Conservation (phyloP, 2,113 vertebrate species). For the Furnarius figulus region DNA sequence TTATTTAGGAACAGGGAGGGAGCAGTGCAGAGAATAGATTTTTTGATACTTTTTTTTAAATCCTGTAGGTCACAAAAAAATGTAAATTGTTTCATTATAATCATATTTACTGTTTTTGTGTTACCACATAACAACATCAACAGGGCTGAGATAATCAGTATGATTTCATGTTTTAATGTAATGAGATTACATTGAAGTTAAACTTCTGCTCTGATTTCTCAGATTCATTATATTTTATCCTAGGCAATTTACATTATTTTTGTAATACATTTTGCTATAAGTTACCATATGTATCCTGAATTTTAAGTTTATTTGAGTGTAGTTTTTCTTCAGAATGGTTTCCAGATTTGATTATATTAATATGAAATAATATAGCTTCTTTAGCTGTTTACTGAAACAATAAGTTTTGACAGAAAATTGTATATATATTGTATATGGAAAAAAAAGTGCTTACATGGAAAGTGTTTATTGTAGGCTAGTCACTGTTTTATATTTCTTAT, state of each 20-base stretch:
- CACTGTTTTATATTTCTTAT: not conserved
- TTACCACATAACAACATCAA: not conserved
- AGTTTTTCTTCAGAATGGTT: not conserved
- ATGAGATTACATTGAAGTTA: conserved; percentile 2
- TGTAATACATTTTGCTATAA: not conserved
- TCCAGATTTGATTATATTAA: not conserved
- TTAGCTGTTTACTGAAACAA: not conserved
- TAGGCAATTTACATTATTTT: not conserved
- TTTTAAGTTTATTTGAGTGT: not conserved
- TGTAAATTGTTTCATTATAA: not conserved
- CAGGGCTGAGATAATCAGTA: not conserved
- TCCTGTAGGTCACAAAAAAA: not conserved
- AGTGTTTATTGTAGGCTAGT: not conserved
- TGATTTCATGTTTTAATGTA: conserved; percentile 32
- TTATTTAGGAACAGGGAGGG: not conserved
- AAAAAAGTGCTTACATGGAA: not conserved
- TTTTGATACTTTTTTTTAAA: not conserved
- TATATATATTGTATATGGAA: not conserved
- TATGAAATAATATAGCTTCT: not conserved
- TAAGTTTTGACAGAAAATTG: not conserved
- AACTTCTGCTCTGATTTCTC: not conserved
- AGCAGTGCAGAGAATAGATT: not conserved
- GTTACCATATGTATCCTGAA: not conserved
- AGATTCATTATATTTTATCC: not conserved
- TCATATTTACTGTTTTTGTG: conserved; percentile 16